Evolutionary conservation across 2,888 invertebrate genomes (phyloP).

Genomic region (Ethmia dodecea): DNA sequence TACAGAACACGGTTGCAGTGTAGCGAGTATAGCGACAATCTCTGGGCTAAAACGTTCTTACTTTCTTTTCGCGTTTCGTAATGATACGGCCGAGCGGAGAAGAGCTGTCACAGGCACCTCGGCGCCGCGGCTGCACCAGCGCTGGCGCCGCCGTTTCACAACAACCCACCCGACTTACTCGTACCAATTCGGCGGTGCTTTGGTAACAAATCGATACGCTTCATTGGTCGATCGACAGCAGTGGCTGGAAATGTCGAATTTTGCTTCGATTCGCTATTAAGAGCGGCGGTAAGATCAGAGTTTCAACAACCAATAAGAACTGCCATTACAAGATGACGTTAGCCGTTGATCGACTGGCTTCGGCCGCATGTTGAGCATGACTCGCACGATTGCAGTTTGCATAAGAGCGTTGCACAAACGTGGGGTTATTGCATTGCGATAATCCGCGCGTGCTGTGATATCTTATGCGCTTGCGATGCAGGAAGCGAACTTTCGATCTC

Average conservation of each 20-base stretch:
- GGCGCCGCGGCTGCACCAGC: conserved; percentile 24
- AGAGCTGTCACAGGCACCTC: conserved; percentile 38
- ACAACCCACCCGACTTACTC: no score
- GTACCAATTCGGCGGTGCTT: no score
- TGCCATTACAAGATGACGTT: conserved; percentile 1
- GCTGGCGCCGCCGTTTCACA: conserved; percentile 34
- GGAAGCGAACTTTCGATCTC: conserved; percentile 59
- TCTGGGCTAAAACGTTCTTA: conserved; percentile 49
- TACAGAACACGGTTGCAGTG: conserved; percentile 29
- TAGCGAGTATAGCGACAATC: conserved; percentile 47
- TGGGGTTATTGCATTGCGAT: conserved; percentile 50
- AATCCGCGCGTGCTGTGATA: conserved; percentile 62
- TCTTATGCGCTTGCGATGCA: conserved; percentile 47
- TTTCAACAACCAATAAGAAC: no score
- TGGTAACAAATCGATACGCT: no score
- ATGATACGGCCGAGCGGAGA: conserved; percentile 56
- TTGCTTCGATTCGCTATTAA: no score
- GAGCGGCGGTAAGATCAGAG: no score
- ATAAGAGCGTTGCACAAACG: conserved; percentile 66
- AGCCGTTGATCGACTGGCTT: not conserved
- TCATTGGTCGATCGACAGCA: no score
- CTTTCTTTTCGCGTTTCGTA: conserved; percentile 70
- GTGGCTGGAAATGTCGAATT: no score
- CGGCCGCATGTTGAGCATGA: conserved; percentile 48
- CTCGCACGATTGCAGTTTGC: conserved; percentile 65